Base-by-base conservation (phyloP, 2,113 vertebrate genomes). In the Clarias batrachus region DNA sequence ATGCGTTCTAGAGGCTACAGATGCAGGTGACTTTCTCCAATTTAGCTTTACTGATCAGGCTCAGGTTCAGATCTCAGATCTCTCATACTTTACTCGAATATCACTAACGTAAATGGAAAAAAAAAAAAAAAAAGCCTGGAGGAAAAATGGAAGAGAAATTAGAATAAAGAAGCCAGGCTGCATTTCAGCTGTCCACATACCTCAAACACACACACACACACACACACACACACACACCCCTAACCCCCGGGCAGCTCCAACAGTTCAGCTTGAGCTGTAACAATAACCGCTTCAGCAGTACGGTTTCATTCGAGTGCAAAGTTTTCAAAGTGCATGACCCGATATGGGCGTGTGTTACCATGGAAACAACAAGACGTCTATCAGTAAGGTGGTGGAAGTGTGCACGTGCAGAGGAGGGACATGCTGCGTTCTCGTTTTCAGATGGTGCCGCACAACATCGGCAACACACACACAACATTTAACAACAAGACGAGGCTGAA, bases 171-270 rank as follows among this genome's bases (percentile, higher is more conserved):
- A 27, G 68, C 27, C 65, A 71, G 5, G 56, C 82, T 84, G 57
- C 83, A 62, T 62, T 74, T 84, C 52, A 83, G 27, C 30, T 57
- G 52, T 77, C 25, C 74, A 56, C 74, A 77, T 54, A 14, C 82
- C 27, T 17, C 21, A 8, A 17, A 54, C 74, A 77, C 74, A 54
- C 48, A 54, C 41, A 54, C 56, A 9, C 70, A 25, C 56, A 25
- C 56, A 60, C 57, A 59, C 23, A 14, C 30, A 23, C 33, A 16
- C 57, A 25, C 25, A 48, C 13, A 27, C 77, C 14, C 76, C 76
- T 81, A 70, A 70, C 85, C 66, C 16, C 68, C 77, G 82, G 82
- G 88, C 68, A 87, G 68, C 68, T 89, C 81, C 80, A 89, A 86
- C 73, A 10, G 68, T 84, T 66, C 4, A 74, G 71, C 65, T 79